Conservation (phyloP, 1,140 invertebrate species). For the Tetramorium parvispinum region DNA sequence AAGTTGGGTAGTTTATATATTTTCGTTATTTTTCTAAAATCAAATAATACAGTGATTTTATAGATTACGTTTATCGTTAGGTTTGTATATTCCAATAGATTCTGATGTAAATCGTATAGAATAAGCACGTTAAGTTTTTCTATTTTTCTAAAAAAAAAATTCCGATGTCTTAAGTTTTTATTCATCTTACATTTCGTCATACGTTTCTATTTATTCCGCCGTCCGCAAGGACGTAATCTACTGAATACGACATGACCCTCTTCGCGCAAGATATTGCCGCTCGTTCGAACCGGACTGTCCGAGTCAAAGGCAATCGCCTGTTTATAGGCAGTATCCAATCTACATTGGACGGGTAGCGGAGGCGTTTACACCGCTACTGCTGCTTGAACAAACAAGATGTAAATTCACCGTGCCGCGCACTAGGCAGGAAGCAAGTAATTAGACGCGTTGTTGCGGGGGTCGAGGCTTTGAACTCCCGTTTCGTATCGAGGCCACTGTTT, state of each 20-base stretch:
- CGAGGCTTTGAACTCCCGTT: constrained; percentile 81
- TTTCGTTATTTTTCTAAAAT: background rate
- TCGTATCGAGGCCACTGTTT: constrained; percentile 79
- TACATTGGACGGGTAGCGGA: constrained; percentile 70
- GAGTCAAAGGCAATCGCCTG: constrained; percentile 76
- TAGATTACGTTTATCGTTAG: background rate
- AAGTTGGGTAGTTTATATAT: background rate
- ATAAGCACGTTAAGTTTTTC: background rate
- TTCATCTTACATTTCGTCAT: background rate
- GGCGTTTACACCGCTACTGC: constrained; percentile 73
- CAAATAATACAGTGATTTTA: background rate
- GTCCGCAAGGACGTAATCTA: constrained; percentile 12
- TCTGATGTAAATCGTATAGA: background rate
- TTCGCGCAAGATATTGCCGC: constrained; percentile 70
- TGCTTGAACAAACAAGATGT: constrained; percentile 84
- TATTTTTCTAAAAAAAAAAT: background rate
- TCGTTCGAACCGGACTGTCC: constrained; percentile 65
- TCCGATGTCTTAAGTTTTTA: background rate
- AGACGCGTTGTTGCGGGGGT: constrained; percentile 83
- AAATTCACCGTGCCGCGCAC: constrained; percentile 78
- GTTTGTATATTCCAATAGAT: background rate
- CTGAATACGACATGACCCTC: constrained; percentile 60
- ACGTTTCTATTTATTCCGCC: background rate
- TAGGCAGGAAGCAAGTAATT: constrained; percentile 83
- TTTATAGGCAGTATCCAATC: constrained; percentile 81